phyloP scores from a whole-genome alignment of 2,113 vertebrate species.

The Tautogolabrus adspersus region DNA sequence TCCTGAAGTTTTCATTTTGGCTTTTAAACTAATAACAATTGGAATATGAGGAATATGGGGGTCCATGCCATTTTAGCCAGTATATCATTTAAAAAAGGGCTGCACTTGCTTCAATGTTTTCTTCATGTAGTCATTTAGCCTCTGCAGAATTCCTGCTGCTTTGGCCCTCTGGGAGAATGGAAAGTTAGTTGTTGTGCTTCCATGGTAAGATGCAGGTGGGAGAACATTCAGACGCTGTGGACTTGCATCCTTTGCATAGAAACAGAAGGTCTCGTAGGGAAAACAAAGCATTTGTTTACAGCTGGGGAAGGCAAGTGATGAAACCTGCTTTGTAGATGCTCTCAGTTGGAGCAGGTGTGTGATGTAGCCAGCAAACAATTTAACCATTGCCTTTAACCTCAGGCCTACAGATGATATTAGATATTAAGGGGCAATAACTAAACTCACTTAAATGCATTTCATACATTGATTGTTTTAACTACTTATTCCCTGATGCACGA shows the following conservation, averaged over 20 bases:
- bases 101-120: constrained; percentile 27
- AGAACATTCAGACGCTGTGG: constrained; percentile 55
- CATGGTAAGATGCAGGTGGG: constrained; percentile 70
- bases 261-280: constrained; percentile 69
- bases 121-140: constrained; percentile 34
- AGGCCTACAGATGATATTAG: not conserved
- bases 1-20: no score
- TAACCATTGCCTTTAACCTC: not conserved
- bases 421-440: not conserved
- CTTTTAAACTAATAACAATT: no score
- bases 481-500: not conserved
- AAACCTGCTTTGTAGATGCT: constrained; percentile 38
- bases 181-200: constrained; percentile 64
- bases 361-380: not conserved
- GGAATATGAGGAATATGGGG: no score
- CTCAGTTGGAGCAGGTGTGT: constrained; percentile 25
- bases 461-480: no score
- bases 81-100: constrained; percentile 16
- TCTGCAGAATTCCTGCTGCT: constrained; percentile 40
- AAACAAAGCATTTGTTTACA: constrained; percentile 70
- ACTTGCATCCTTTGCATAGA: constrained; percentile 64
- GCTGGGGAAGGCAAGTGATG: constrained; percentile 53
- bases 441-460: not conserved
- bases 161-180: constrained; percentile 47
- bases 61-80: not conserved